Base-by-base conservation (phyloP, 2,113 vertebrate genomes). In the Cheilinus undulatus region DNA sequence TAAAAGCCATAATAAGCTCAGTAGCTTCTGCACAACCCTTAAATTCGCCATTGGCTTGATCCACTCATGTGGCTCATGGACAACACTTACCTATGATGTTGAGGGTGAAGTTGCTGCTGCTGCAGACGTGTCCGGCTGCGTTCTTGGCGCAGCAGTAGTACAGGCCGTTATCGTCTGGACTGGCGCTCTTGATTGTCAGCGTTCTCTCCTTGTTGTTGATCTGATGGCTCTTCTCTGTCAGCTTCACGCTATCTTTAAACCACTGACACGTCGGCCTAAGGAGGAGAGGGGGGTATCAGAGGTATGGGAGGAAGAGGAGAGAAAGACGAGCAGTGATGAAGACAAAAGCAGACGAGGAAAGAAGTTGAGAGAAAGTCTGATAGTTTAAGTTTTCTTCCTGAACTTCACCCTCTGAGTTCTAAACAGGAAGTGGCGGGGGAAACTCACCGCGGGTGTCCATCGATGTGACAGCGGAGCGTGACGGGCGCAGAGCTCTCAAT, bases 371-470 rank as follows among this genome's bases (percentile, higher is more conserved):
- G n/a, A n/a, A n/a, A n/a, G n/a, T n/a, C n/a, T n/a, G n/a, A n/a
- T n/a, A n/a, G n/a, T n/a, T n/a, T n/a, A n/a, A n/a, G n/a, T n/a
- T n/a, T n/a, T n/a, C n/a, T n/a, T n/a, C n/a, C n/a, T n/a, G n/a
- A n/a, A 40, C 53, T 61, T 30, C 17, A 64, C 14, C 23, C 32
- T 8, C 14, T 64, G 48, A 49, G 34, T 56, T 77, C 46, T 67
- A 50, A 64, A 65, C 59, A 23, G 15, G 11, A 64, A 60, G 63
- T 40, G 51, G 38, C 19, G 19, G 3, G 12, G 45, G 38, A 32
- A 56, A 84, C 96, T 97, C 93, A 99, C 98, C 97, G 95, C 3
- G 97, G 98, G 86, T 99, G 97, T 75, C 98, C 98, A 0, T 99
- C 97, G 11, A 99, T 96, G 73, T 96, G 95, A 80, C 98, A 99